Percentiles rank a stretch among this genome's conserved stretches.
Conservation (phyloP, 2,888 invertebrate genomes). For the Diaprepes abbreviatus region DNA sequence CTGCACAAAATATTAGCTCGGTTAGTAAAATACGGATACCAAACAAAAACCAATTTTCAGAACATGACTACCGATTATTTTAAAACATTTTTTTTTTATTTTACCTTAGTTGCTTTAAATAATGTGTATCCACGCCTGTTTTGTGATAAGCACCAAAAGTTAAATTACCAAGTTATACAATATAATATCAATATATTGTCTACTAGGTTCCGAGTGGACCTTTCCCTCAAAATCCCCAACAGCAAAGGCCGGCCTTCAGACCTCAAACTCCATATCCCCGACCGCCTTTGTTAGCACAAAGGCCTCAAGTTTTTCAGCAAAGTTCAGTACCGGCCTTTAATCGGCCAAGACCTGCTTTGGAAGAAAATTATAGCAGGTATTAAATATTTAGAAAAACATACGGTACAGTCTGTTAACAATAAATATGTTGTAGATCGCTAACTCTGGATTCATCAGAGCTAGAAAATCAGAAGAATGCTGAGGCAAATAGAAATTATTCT, state of each 20-base stretch:
- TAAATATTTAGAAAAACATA: slow-evolving; percentile 26
- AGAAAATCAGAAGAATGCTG: slow-evolving; percentile 46
- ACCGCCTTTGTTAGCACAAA: slow-evolving; percentile 63
- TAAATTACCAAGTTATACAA: too few species aligned
- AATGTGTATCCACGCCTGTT: too few species aligned
- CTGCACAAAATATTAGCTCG: slow-evolving; percentile 20
- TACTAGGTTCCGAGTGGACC: too few species aligned
- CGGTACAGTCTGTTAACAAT: not conserved
- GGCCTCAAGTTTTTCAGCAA: slow-evolving; percentile 58
- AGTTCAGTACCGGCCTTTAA: slow-evolving; percentile 57
- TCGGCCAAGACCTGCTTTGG: slow-evolving; percentile 51
- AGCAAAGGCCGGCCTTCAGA: slow-evolving; percentile 60
- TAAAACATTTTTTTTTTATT: too few species aligned
- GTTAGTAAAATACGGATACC: too few species aligned
- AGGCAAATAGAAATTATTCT: slow-evolving; percentile 62
- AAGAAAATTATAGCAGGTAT: slow-evolving; percentile 50
- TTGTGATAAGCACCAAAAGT: too few species aligned
- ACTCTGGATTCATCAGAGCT: slow-evolving; percentile 63
- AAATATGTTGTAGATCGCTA: slow-evolving; percentile 58
- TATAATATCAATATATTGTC: too few species aligned
- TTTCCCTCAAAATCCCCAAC: slow-evolving; percentile 36
- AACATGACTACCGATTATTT: too few species aligned
- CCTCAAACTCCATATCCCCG: slow-evolving; percentile 71
- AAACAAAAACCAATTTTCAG: too few species aligned
- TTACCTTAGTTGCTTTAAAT: too few species aligned